These are phyloP conservation scores for Drosophila parabipectinata DNA, from an alignment of 1,140 invertebrate genomes.

Conservation along the genomic window DNA sequence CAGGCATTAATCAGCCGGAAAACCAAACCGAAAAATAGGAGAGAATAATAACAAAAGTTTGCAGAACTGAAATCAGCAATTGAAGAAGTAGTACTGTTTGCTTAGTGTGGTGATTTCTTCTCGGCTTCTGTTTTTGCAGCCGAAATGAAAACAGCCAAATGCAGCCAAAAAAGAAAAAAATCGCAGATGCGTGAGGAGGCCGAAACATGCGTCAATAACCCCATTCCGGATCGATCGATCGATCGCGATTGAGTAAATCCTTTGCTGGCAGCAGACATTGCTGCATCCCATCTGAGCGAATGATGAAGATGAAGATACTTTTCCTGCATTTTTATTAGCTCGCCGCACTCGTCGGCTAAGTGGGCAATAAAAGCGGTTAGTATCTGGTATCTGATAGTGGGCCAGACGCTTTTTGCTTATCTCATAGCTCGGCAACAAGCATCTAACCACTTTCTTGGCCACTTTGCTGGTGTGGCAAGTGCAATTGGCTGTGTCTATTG, in stretches of 20 bases:
- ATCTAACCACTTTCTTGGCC: constrained; percentile 58
- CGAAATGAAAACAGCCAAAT: constrained; percentile 58
- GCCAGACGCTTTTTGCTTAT: constrained; percentile 50
- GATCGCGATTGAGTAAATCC: constrained; percentile 42
- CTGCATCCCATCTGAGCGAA: constrained; percentile 1
- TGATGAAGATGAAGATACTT: constrained; percentile 64
- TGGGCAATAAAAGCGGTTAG: constrained; percentile 43
- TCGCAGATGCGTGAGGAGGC: constrained; percentile 37
- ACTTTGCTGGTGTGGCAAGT: constrained; percentile 31
- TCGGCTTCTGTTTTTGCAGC: constrained; percentile 29
- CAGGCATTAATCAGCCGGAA: constrained; percentile 70
- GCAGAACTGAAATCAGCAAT: constrained; percentile 9
- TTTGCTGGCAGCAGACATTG: constrained; percentile 34
- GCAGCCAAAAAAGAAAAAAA: constrained; percentile 41
- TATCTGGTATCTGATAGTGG: constrained; percentile 39
- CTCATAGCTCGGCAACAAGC: constrained; percentile 20
- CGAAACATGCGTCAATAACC: constrained; percentile 76
- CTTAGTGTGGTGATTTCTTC: constrained; percentile 27
- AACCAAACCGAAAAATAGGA: background rate
- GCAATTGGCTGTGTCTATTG: constrained; percentile 28
- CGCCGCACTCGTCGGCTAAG: constrained; percentile 19
- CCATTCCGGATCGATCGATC: constrained; percentile 52
- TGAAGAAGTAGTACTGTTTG: constrained; percentile 69
- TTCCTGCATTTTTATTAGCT: constrained; percentile 49
- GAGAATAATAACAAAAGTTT: no score